Conservation (phyloP, 64 coral and sea anemone species). For the Porites australiensis region DNA sequence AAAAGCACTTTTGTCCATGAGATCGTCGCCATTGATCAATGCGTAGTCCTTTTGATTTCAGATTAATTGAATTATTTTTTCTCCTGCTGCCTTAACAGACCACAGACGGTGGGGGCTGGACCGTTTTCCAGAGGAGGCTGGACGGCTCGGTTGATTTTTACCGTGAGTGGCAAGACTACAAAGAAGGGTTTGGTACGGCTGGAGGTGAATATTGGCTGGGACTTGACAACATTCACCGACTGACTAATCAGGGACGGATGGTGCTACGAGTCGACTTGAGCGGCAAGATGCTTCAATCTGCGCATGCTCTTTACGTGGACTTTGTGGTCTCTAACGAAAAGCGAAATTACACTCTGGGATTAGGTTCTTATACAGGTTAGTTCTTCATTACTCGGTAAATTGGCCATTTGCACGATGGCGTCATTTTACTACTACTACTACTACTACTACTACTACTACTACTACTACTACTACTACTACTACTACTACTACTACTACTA, state of each 20-base stretch:
- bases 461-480: too few relatives aligned
- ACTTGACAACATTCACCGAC: conserved; percentile 47
- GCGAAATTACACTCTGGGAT: conserved; percentile 36
- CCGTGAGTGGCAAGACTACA: conserved; percentile 48
- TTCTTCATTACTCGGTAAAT: not conserved
- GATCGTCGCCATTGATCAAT: too few relatives aligned
- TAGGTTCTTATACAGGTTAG: conserved; percentile 11
- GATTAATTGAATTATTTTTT: not conserved
- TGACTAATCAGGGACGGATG: not conserved
- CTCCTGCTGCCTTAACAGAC: not conserved
- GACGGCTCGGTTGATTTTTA: conserved; percentile 51
- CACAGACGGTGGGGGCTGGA: conserved; percentile 60
- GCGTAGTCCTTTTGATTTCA: not conserved
- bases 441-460: too few relatives aligned
- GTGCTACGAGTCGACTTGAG: conserved; percentile 41
- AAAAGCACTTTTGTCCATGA: too few relatives aligned
- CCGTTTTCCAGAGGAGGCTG: conserved; percentile 43
- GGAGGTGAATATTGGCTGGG: conserved; percentile 55
- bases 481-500: too few relatives aligned
- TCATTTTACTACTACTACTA: too few relatives aligned
- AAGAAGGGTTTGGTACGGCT: conserved; percentile 58
- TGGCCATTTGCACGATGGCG: too few relatives aligned
- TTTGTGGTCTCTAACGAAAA: conserved; percentile 28
- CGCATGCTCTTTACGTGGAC: conserved; percentile 36
- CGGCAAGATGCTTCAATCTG: not conserved